Evolutionary conservation across 2,797 vertebrate species (phyloP).

Genomic region (Tragopan temminckii): DNA sequence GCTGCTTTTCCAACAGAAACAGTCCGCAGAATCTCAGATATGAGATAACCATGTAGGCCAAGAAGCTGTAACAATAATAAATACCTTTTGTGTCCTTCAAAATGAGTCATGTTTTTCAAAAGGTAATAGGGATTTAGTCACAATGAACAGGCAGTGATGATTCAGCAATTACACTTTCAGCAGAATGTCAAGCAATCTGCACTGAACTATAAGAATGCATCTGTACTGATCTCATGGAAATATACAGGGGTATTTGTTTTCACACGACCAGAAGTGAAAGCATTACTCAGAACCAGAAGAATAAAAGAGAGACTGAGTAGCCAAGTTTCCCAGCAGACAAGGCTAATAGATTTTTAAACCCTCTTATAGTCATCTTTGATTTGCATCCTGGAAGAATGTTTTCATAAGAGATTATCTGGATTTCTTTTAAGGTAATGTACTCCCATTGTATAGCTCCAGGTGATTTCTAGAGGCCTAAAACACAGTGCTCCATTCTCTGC

Average conservation of each 20-base stretch:
- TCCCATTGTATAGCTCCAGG: neutral
- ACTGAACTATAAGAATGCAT: conserved; percentile 42
- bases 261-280: neutral
- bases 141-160: conserved; percentile 38
- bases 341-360: conserved; percentile 9
- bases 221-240: conserved; percentile 46
- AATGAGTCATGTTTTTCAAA: conserved; percentile 55
- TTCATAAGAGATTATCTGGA: neutral
- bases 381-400: neutral
- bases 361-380: neutral
- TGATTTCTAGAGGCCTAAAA: neutral
- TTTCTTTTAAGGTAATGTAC: neutral
- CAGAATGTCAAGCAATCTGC: conserved; percentile 25
- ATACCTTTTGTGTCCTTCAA: conserved; percentile 39
- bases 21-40: neutral
- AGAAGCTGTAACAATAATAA: conserved; percentile 28
- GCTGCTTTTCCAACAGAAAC: neutral
- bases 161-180: conserved; percentile 55
- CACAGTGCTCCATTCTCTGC: neutral
- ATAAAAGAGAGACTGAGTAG: conserved; percentile 31
- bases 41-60: neutral
- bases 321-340: conserved; percentile 24
- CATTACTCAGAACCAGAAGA: conserved; percentile 33
- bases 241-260: conserved; percentile 44
- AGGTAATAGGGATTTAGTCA: conserved; percentile 51